Evolutionary conservation across 2,113 vertebrate genomes (phyloP).

Genomic region (Blennius ocellaris): DNA sequence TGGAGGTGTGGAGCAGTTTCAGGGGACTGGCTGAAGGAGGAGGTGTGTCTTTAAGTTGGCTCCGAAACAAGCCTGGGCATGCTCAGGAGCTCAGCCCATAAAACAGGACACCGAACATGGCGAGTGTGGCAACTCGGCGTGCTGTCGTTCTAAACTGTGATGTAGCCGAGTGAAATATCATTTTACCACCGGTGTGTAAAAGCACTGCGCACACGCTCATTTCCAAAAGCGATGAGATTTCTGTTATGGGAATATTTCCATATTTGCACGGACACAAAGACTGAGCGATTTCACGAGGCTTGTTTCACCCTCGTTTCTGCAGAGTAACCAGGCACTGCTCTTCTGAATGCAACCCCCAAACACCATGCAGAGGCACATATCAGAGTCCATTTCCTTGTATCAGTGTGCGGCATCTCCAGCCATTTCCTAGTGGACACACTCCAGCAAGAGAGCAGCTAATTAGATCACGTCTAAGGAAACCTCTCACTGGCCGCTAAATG

Average conservation of each 20-base stretch:
- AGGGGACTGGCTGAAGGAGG: constrained; percentile 61
- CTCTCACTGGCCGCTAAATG: constrained; percentile 77
- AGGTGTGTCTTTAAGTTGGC: constrained; percentile 63
- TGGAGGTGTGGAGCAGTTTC: constrained; percentile 69
- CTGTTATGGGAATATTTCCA: neutral
- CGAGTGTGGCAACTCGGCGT: constrained; percentile 15
- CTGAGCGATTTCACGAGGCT: neutral
- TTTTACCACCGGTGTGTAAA: neutral
- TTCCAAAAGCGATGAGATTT: no score
- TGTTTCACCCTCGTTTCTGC: constrained; percentile 8
- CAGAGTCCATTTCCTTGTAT: constrained; percentile 79
- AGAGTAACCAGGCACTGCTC: constrained; percentile 16
- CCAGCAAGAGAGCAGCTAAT: constrained; percentile 75
- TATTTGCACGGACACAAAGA: neutral
- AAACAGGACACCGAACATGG: constrained; percentile 38
- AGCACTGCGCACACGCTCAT: neutral
- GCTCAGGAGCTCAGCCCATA: constrained; percentile 50
- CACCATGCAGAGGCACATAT: constrained; percentile 45
- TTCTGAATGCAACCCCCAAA: constrained; percentile 36
- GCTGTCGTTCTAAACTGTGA: constrained; percentile 12
- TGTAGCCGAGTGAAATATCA: neutral
- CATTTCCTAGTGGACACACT: constrained; percentile 74
- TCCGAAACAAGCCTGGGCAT: constrained; percentile 58
- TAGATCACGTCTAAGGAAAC: constrained; percentile 78
- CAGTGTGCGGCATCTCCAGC: constrained; percentile 55